A percentile compares a stretch with the other conserved stretches of the same genome.
These are phyloP conservation scores for Lepidurus packardi DNA, from an alignment of 1,140 invertebrate genomes.

Conservation along the genomic window DNA sequence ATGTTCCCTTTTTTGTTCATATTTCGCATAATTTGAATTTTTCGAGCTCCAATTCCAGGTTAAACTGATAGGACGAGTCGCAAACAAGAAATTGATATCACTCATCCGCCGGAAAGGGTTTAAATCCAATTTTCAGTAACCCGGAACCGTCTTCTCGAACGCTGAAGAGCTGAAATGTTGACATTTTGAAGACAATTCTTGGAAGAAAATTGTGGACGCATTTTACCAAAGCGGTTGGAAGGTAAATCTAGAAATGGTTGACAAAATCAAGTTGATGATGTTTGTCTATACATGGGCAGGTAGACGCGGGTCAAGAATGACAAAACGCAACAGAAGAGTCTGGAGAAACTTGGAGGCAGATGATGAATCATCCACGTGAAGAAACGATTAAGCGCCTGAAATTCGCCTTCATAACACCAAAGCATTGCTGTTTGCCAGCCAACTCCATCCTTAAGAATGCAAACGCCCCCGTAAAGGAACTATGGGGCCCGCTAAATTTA, in stretches of 20 bases:
- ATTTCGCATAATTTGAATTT: neutral
- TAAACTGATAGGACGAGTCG: neutral
- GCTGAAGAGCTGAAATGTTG: neutral
- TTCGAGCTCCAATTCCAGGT: neutral
- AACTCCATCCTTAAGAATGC: neutral
- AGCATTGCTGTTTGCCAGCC: conserved; percentile 16
- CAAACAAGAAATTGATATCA: neutral
- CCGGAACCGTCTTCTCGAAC: neutral
- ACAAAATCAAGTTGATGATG: neutral
- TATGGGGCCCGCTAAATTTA: neutral
- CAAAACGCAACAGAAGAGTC: neutral
- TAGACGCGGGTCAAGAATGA: neutral
- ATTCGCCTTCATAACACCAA: neutral
- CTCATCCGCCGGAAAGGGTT: neutral
- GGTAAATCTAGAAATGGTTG: neutral
- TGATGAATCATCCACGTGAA: neutral
- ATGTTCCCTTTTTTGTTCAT: neutral
- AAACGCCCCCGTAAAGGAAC: conserved; percentile 6
- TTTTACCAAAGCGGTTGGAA: neutral
- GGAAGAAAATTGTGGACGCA: neutral
- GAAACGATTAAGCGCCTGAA: neutral
- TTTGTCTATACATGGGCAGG: conserved; percentile 11
- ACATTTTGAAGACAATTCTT: no score
- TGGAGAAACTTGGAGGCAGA: neutral
- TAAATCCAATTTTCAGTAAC: neutral